phyloP scores from a whole-genome alignment of 1,140 invertebrate species.

The Popillia japonica region DNA sequence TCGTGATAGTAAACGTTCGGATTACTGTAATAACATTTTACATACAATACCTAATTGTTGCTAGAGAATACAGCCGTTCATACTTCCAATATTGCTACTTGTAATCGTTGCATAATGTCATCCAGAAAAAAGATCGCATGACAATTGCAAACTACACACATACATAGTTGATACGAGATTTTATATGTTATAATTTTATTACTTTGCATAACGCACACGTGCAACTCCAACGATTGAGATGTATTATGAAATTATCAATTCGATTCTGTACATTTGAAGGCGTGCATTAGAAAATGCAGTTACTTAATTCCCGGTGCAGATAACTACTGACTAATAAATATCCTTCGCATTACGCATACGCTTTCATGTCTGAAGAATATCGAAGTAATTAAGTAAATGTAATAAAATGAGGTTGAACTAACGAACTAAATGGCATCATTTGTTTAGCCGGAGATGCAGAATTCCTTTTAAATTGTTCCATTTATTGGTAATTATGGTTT shows the following conservation, averaged over 20 bases:
- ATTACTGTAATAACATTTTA: no score
- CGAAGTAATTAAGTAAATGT: conserved; percentile 5
- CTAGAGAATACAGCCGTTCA: no score
- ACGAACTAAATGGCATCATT: conserved; percentile 25
- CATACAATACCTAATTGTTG: no score
- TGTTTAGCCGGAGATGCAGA: background rate
- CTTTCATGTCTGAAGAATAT: conserved; percentile 33
- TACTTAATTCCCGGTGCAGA: conserved; percentile 1
- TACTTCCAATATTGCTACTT: background rate
- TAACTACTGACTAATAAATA: conserved; percentile 25
- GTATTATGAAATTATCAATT: conserved; percentile 34
- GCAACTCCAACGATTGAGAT: conserved; percentile 25
- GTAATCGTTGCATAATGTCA: background rate
- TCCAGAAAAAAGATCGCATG: conserved; percentile 15
- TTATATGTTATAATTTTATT: conserved; percentile 35
- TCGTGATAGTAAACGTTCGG: no score
- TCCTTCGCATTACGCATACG: conserved; percentile 24
- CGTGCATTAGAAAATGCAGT: conserved; percentile 33
- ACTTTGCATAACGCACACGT: conserved; percentile 33
- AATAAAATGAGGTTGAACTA: conserved; percentile 30
- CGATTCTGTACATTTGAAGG: conserved; percentile 9
- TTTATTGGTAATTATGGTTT: background rate
- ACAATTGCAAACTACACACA: conserved; percentile 11
- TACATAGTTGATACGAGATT: background rate
- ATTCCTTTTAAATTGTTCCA: background rate